Evolutionary conservation across 2,888 invertebrate genomes (phyloP).

Genomic region (Drepanosiphum platanoidis): DNA sequence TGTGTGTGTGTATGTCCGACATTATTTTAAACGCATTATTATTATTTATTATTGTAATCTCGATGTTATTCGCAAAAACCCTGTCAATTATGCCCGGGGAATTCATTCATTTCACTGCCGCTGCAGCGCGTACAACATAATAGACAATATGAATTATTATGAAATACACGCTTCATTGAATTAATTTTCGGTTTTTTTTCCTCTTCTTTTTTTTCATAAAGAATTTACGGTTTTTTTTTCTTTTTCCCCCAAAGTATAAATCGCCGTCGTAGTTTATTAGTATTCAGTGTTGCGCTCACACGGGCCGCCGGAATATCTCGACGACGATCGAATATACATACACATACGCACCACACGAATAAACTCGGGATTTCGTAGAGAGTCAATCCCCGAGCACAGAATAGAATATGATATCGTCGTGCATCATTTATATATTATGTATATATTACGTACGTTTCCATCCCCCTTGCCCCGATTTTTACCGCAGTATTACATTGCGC

Average conservation of each 20-base stretch:
- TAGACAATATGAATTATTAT: conserved; percentile 43
- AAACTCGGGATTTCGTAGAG: background rate
- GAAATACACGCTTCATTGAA: conserved; percentile 32
- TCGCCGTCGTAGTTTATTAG: conserved; percentile 18
- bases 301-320: background rate
- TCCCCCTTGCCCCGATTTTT: too few species aligned
- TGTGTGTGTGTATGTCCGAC: background rate
- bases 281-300: conserved; percentile 16
- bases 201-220: background rate
- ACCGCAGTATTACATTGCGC: too few species aligned
- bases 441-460: too few species aligned
- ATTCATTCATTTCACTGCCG: conserved; percentile 6
- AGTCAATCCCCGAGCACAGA: background rate
- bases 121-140: background rate
- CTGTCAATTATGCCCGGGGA: conserved; percentile 5
- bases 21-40: conserved; percentile 14
- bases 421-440: too few species aligned
- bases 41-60: background rate
- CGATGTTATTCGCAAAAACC: conserved; percentile 9
- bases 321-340: conserved; percentile 7
- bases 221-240: background rate
- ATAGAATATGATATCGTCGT: background rate
- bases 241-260: conserved; percentile 9
- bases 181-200: conserved; percentile 9
- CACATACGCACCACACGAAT: conserved; percentile 18